A percentile compares a stretch with the other conserved stretches of the same genome.
Conservation (phyloP, 2,797 vertebrate species). For the Chelidonichthys spinosus region DNA sequence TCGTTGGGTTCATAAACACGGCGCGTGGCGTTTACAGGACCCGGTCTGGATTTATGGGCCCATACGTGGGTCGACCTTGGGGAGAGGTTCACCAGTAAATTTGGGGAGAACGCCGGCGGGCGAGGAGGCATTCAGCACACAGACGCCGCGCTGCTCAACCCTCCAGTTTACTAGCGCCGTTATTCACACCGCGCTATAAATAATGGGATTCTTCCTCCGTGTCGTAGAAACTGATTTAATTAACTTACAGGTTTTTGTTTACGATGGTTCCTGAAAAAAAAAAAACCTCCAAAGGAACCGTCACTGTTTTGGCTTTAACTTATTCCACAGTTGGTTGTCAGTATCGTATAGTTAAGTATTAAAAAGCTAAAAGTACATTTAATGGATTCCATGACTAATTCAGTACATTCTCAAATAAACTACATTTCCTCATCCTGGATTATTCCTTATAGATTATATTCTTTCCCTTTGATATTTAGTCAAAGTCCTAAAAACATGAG, state of each 20-base stretch:
- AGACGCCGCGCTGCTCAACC: slow-evolving; percentile 37
- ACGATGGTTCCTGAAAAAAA: no score
- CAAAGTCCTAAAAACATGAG: no score
- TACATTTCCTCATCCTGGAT: no score
- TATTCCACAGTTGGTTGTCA: not conserved
- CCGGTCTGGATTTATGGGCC: slow-evolving; percentile 75
- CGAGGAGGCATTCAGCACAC: slow-evolving; percentile 54
- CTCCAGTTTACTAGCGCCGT: slow-evolving; percentile 53
- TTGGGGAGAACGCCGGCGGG: slow-evolving; percentile 48
- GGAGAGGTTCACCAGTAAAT: slow-evolving; percentile 74
- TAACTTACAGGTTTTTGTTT: slow-evolving; percentile 43
- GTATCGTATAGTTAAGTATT: no score
- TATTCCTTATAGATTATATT: no score
- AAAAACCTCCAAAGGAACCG: slow-evolving; percentile 23
- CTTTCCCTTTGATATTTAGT: no score
- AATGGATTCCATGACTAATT: no score
- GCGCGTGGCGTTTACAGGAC: slow-evolving; percentile 48
- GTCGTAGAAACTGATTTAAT: slow-evolving; percentile 63
- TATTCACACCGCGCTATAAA: slow-evolving; percentile 61
- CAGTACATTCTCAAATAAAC: no score
- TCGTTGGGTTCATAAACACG: slow-evolving; percentile 24
- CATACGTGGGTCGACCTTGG: slow-evolving; percentile 74
- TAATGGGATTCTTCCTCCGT: slow-evolving; percentile 58
- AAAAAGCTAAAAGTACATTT: no score
- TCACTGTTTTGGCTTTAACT: slow-evolving; percentile 4